phyloP scores from a whole-genome alignment of 2,797 vertebrate genomes.

The Bradypodion ventrale region DNA sequence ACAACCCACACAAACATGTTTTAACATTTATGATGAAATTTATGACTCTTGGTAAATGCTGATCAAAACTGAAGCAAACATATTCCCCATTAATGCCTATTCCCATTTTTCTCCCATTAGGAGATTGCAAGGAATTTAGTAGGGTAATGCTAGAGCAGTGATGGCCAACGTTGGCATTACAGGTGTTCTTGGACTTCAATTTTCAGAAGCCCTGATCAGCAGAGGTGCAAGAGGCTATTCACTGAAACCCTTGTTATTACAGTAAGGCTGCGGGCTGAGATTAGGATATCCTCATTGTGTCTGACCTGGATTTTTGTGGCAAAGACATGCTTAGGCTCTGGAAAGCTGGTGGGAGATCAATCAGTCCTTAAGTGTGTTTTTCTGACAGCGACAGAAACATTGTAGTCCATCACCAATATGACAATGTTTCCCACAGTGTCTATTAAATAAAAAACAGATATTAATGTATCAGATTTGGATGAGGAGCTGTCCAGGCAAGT shows the following conservation, averaged over 20 bases:
- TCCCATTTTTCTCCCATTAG: background rate
- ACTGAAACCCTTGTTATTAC: conserved; percentile 22
- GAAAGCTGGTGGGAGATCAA: background rate
- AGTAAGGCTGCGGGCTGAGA: conserved; percentile 25
- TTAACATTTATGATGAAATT: background rate
- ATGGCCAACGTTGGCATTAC: too few relatives aligned
- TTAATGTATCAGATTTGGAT: conserved; percentile 4
- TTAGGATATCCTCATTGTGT: conserved; percentile 26
- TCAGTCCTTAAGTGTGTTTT: conserved; percentile 3
- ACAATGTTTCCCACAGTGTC: background rate
- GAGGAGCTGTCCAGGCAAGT: background rate
- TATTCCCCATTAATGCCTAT: background rate
- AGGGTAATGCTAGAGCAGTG: accelerated
- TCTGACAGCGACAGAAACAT: background rate
- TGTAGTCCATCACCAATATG: background rate
- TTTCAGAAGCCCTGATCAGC: too few relatives aligned
- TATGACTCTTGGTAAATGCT: background rate
- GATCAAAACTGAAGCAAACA: background rate
- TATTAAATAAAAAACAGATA: background rate
- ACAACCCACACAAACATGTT: too few relatives aligned
- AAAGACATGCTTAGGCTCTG: background rate
- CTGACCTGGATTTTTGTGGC: background rate
- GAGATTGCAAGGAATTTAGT: conserved; percentile 8
- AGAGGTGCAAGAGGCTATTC: too few relatives aligned
- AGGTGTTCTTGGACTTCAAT: too few relatives aligned